A percentile compares a stretch with the other conserved stretches of the same genome.
phyloP scores from a whole-genome alignment of 2,888 invertebrate genomes.

The Sepioteuthis lessoniana region DNA sequence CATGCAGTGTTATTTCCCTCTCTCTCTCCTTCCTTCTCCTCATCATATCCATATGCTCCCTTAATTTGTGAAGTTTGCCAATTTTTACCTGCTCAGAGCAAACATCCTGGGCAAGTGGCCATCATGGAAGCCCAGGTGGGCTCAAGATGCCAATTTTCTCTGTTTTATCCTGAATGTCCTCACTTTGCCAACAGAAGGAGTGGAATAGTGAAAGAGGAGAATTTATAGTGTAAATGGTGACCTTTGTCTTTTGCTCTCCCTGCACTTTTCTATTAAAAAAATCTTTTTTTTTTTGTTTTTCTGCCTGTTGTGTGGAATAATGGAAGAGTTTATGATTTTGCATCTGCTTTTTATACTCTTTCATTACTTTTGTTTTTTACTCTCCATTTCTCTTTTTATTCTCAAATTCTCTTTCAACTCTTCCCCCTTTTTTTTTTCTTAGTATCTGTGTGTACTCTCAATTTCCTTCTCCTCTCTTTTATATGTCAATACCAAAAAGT shows the following conservation, averaged over 20 bases:
- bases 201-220: background rate
- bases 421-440: background rate
- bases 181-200: background rate
- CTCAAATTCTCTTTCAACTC: background rate
- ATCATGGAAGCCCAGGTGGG: constrained; percentile 12
- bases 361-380: background rate
- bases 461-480: background rate
- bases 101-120: background rate
- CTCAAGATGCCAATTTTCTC: constrained; percentile 13
- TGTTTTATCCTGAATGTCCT: constrained; percentile 3
- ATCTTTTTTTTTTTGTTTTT: background rate
- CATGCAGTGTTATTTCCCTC: background rate
- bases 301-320: background rate
- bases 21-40: background rate
- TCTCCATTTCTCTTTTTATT: background rate
- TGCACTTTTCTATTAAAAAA: background rate
- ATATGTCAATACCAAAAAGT: too few relatives aligned
- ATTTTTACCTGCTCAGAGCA: constrained; percentile 23
- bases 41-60: background rate
- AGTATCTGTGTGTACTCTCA: background rate
- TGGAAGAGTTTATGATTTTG: background rate
- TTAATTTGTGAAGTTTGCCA: constrained; percentile 33
- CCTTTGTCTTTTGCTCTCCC: background rate
- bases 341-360: background rate
- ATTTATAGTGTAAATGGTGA: background rate